Conservation (phyloP, 2,797 vertebrate genomes). For the Coendou prehensilis region DNA sequence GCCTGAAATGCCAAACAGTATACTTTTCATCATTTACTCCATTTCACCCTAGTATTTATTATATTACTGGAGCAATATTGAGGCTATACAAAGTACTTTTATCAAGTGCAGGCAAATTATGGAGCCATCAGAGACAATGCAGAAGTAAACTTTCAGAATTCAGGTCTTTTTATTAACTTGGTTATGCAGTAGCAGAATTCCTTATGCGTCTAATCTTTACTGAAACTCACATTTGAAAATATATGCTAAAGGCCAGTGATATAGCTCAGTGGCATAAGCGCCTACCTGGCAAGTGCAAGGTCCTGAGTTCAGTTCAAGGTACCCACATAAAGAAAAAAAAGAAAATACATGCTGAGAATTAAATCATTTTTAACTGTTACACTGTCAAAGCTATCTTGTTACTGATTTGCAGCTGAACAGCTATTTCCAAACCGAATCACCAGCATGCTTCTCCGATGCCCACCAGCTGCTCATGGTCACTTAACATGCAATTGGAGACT, state of each 20-base stretch:
- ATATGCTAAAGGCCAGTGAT: neutral
- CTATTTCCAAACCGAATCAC: slow-evolving; percentile 10
- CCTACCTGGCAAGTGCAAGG: no score
- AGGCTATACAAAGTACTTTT: neutral
- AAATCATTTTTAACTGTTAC: slow-evolving; percentile 12
- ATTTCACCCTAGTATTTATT: slow-evolving; percentile 14
- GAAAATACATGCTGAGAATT: neutral
- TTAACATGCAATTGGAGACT: neutral
- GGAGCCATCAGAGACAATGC: neutral
- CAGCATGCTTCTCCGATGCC: neutral
- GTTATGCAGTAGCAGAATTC: neutral
- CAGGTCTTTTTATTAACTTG: neutral
- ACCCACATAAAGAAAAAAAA: neutral
- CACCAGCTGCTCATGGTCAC: neutral
- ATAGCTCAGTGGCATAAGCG: no score
- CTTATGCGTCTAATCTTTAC: neutral
- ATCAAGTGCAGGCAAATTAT: neutral
- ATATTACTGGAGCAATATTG: neutral
- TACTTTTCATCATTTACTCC: slow-evolving; percentile 18
- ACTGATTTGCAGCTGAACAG: neutral
- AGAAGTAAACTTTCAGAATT: neutral
- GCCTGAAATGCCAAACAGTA: neutral
- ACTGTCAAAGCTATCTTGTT: neutral
- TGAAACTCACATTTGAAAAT: slow-evolving; percentile 26
- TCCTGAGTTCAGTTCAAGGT: no score